Base-by-base conservation (phyloP, 2,797 vertebrate species). In the Mormyrops attenuatus region DNA sequence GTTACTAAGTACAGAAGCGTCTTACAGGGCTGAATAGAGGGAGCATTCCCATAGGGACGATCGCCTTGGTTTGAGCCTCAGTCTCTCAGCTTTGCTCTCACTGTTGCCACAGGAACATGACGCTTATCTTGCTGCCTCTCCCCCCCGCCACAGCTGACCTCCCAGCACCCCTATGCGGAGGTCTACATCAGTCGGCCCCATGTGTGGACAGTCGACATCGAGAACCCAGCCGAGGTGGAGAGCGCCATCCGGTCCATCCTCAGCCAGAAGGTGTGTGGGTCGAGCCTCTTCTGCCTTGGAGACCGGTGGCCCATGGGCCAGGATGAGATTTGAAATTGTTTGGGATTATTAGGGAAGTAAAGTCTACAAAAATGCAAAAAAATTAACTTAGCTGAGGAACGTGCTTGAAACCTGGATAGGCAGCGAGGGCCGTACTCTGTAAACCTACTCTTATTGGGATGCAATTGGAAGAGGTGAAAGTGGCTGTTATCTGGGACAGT, bases 131-230 rank as follows among this genome's bases (percentile, higher is more conserved):
- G 9, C 20, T 47, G n/a, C 8, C n/a, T 85, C 50, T 2, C 49
- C 13, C 34, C 49, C 13, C 49, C 3, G 3, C 60, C 13, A n/a
- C 38, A 99, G 98, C 87, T 99, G 92, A 99, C 98, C 7, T 99
- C 99, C 1, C 98, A 99, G 92, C 99, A 99, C 60, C 98, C 98
- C 0, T 99, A 99, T 0, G 99, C 99, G 0, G 99, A 99, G 94
- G 97, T 99, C 86, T 99, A 99, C 94, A 97, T 99, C 0, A 98
- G 98, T 2, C 97, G 94, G 80, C 98, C 98, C 0, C 98, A 99
- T 0, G 98, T 99, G 88, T 99, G 98, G 98, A 99, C 98, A 2
- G 98, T 99, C 90, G 96, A 99, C 90, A 99, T 99, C 63, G 97
- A 96, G 0, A 94, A 98, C 92, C 93, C 96, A 0, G 96, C 93